phyloP scores from a whole-genome alignment of 1,140 invertebrate genomes.

The Sycobia sp. region DNA sequence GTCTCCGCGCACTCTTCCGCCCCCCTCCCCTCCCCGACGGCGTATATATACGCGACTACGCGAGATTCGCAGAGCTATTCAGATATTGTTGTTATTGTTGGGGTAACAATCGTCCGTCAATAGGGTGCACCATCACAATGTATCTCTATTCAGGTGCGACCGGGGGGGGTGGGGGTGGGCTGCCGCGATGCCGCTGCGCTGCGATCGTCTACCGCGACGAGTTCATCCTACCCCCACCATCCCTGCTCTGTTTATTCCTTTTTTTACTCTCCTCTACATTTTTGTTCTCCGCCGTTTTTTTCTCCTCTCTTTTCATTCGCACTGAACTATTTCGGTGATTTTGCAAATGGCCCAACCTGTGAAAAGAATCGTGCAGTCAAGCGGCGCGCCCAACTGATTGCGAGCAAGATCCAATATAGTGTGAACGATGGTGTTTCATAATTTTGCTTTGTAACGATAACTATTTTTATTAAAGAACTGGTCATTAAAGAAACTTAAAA shows the following conservation, averaged over 20 bases:
- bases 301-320: neutral
- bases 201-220: neutral
- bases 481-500: too few species aligned
- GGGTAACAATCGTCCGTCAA: conserved; percentile 62
- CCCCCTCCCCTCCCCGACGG: too few species aligned
- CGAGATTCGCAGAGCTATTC: conserved; percentile 60
- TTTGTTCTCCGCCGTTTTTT: neutral
- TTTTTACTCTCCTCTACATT: neutral
- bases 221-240: neutral
- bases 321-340: conserved; percentile 21
- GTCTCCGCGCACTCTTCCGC: too few species aligned
- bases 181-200: neutral
- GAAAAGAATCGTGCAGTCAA: conserved; percentile 13
- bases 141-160: conserved; percentile 61
- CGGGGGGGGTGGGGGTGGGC: conserved; percentile 57
- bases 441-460: too few species aligned
- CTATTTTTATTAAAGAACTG: too few species aligned
- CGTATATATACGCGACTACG: conserved; percentile 44
- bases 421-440: too few species aligned
- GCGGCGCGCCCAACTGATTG: neutral
- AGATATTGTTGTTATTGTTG: conserved; percentile 64
- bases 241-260: too few species aligned
- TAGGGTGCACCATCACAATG: conserved; percentile 60
- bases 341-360: conserved; percentile 1
- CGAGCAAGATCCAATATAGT: neutral